Evolutionary conservation across 2,888 invertebrate species (phyloP), one percentile per base, ranked within the genome.

Genomic region (Archaeoteleia sp.): DNA sequence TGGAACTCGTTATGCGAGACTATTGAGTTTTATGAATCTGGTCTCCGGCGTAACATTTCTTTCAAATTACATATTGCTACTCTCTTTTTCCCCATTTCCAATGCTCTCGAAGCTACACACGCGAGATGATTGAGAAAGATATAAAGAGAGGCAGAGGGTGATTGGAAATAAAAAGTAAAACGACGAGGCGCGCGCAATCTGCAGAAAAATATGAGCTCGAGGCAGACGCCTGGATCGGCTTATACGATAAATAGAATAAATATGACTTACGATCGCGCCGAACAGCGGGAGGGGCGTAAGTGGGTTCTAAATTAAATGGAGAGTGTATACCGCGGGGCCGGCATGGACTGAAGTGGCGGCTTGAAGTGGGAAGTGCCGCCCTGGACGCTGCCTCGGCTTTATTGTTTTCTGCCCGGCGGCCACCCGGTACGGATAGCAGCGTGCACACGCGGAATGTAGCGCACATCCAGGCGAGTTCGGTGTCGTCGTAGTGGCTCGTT

Each of bases 331-430:
- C 51, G 68, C 61, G 49, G 62, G 62, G 48, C 45, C 74, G 68
- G 49, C 39, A 48, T 63, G 39, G 45, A 27, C 32, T 15, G 30
- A 49, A 61, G 45, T 63, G 63, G 69, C 45, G 51, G 67, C 73
- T 68, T 75, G 72, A 77, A 81, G 79, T 78, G 75, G 77, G 71
- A 77, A 76, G 73, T 77, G 72, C 75, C 76, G 73, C 74, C 70
- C 73, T 66, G 72, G 74, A 73, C 76, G 75, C 77, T 78, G 73
- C 70, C 73, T 70, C 48, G 55, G 75, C 74, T 82, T 80, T 81
- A 81, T 82, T 81, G 79, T 82, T 80, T 80, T 78, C 78, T 76
- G 76, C 73, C 75, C 73, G 73, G 65, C 74, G 72, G 77, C 76
- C 71, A 78, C 71, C 74, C 75, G 72, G 74, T 77, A 73, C 72